Base-by-base conservation (phyloP, 2,888 invertebrate genomes). In the Lithophane semibrunnea region DNA sequence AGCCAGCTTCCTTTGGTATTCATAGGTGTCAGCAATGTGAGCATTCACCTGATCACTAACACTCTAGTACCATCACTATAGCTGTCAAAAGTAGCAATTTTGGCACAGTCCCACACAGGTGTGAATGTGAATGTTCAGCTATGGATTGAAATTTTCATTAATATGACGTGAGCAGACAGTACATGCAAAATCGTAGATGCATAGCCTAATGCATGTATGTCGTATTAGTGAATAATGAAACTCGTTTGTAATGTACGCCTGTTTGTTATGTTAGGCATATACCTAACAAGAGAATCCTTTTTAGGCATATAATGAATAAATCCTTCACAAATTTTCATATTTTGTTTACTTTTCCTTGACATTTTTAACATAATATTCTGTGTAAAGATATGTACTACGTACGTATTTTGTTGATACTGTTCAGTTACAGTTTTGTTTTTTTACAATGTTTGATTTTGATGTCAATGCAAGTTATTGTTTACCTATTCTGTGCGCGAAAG, bases 101-200 rank as follows among this genome's bases (percentile, higher is more conserved):
- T 83, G 83, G 83, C 85, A 77, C 49, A 12, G 29, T n/a, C 21
- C 67, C 73, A 85, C 56, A 61, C 85, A 81, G 85, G 76, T 84
- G 80, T 44, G 68, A 63, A 72, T 75, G 37, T 75, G 56, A 66
- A 74, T 74, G 49, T 80, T 84, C 60, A 65, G 37, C 49, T 71
- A 47, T 63, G 37, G 79, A 79, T 58, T n/a, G 58, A 63, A 29
- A 69, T 75, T 76, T 42, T 16, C 58, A 80, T 75, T 52, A 24
- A n/a, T 71, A 67, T 66, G 58, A 82, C 56, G 69, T 63, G 49
- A 56, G 63, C 21, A 60, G 9, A 75, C 42, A 29, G n/a, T 52
- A 63, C 65, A 63, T 79, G 18, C 29, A 63, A 63, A 37, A 60
- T 52, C 21, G 21, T 44, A 10, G 10, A 61, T 37, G 54, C 44